Base-by-base conservation (phyloP, 2,797 vertebrate genomes). In the Odontamblyopus rebecca region DNA sequence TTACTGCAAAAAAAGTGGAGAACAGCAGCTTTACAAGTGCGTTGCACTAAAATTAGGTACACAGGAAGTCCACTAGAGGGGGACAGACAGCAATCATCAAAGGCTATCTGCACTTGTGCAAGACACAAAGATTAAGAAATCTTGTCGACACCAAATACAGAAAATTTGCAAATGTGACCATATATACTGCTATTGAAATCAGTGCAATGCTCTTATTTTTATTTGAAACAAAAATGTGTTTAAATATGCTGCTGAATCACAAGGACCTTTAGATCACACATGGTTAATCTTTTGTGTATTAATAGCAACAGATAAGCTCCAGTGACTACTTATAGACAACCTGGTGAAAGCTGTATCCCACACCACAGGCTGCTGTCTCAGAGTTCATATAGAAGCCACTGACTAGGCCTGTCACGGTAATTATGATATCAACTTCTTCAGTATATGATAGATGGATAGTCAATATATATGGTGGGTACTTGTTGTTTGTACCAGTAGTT, bases 241-340 rank as follows among this genome's bases (percentile, higher is more conserved):
- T 74, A 80, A 61, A 61, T 32, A 35, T 62, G 76, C 85, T 72
- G 76, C 84, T 71, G 85, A 54, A 82, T 90, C 82, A 88, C 87
- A 83, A 81, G 87, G 87, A 85, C 79, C 78, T 80, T 78, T 83
- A 82, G 82, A 77, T 85, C 78, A 61, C 79, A 82, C 81, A 82
- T 78, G 75, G 89, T 86, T 94, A 93, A 94, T 93, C 92, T 86
- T 60, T 84, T 44, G 69, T 82, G 86, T 91, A 93, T 92, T 90
- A 92, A 89, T 92, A 93, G 92, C 71, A 78, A 80, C 88, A 87
- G 80, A 86, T 92, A 92, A 93, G 89, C 91, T 89, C 80, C 61
- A 86, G 86, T 83, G 84, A 85, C 89, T 89, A 88, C 89, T 93
- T 91, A 92, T 86, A 89, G 88, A 87, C 85, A 84, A 67, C 83